Percentiles rank a stretch among this genome's conserved stretches.
Evolutionary conservation across 2,113 vertebrate species (phyloP).

Genomic region (zebrafish (Danio rerio)): DNA sequence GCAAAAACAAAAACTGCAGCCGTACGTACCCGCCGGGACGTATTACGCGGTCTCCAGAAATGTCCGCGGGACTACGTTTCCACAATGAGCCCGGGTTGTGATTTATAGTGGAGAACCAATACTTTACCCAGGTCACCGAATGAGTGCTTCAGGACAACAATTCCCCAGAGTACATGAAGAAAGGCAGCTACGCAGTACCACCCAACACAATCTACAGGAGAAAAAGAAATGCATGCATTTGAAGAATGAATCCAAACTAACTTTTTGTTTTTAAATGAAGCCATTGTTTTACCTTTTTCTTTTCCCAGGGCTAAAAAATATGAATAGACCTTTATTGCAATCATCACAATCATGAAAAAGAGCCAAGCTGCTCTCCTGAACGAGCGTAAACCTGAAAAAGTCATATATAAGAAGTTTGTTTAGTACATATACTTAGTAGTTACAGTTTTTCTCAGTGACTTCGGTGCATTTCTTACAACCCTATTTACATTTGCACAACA

Average conservation of each 20-base stretch:
- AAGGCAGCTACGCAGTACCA: slow-evolving; percentile 1
- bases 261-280: neutral
- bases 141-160: slow-evolving; percentile 22
- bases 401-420: no score
- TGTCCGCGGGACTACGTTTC: no score
- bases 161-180: slow-evolving; percentile 27
- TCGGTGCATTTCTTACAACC: no score
- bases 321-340: neutral
- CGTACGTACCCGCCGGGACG: no score
- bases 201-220: neutral
- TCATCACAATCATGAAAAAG: neutral
- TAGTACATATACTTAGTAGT: no score
- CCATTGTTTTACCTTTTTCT: slow-evolving; percentile 6
- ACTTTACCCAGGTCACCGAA: slow-evolving; percentile 16
- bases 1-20: no score
- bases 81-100: no score
- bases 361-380: neutral
- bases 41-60: no score
- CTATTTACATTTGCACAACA: no score
- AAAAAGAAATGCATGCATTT: neutral
- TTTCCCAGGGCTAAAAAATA: neutral
- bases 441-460: no score
- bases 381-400: neutral
- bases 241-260: neutral
- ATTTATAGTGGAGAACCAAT: neutral